These are phyloP conservation scores for Puma concolor DNA, from an alignment of 2,113 vertebrate genomes.

Conservation along the genomic window DNA sequence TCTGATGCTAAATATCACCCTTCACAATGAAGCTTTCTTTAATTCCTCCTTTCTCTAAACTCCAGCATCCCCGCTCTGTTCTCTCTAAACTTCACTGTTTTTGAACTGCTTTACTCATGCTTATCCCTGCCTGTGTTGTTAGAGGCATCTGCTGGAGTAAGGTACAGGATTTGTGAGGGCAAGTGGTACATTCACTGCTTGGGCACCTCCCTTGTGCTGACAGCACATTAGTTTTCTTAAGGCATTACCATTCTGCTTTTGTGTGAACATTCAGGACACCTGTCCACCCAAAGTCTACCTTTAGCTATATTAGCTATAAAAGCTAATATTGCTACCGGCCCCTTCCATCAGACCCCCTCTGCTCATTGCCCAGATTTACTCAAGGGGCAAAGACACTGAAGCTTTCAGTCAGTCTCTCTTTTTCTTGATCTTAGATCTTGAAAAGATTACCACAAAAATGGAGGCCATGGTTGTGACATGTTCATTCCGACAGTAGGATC, in stretches of 20 bases:
- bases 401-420: not conserved
- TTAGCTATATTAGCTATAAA: not conserved
- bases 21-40: not conserved
- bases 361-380: not conserved
- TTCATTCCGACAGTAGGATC: not conserved
- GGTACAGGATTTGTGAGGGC: not conserved
- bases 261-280: not conserved
- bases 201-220: too few relatives aligned
- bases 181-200: not conserved
- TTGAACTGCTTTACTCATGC: not conserved
- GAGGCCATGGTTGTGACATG: not conserved
- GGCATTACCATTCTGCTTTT: not conserved
- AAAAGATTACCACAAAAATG: not conserved
- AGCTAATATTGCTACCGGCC: not conserved
- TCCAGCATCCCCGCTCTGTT: not conserved
- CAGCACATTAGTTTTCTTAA: not conserved
- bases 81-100: not conserved
- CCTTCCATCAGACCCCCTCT: not conserved
- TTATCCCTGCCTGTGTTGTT: accelerated
- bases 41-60: not conserved
- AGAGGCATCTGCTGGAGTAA: not conserved
- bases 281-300: not conserved
- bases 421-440: not conserved
- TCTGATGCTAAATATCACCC: not conserved
- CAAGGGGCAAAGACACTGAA: not conserved